Percentiles rank a stretch among this genome's conserved stretches.
Evolutionary conservation across 1,140 invertebrate genomes (phyloP).

Genomic region (Gonatopus flavifemur): DNA sequence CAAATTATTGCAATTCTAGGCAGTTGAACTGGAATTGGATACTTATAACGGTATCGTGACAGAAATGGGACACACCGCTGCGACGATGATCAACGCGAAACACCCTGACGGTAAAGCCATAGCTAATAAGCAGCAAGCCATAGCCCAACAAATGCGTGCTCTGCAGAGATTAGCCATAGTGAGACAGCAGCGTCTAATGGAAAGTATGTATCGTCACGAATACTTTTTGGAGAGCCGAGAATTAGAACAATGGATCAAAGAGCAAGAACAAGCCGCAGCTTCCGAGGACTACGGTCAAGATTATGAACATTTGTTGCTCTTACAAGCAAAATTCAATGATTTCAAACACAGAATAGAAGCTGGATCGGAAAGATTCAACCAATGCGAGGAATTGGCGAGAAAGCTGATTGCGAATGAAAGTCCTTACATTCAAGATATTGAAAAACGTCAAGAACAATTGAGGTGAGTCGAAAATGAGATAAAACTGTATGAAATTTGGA

Average conservation of each 20-base stretch:
- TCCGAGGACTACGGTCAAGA: slow-evolving; percentile 97
- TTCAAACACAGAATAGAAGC: slow-evolving; percentile 90
- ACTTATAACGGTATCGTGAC: slow-evolving; percentile 89
- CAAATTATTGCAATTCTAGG: slow-evolving; percentile 55
- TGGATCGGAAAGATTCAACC: slow-evolving; percentile 88
- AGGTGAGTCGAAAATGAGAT: slow-evolving; percentile 63
- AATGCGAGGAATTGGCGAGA: slow-evolving; percentile 88
- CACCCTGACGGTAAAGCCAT: slow-evolving; percentile 82
- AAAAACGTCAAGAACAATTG: slow-evolving; percentile 83
- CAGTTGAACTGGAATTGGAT: slow-evolving; percentile 88
- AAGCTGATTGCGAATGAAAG: slow-evolving; percentile 87
- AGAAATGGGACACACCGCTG: slow-evolving; percentile 87
- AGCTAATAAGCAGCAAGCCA: slow-evolving; percentile 73
- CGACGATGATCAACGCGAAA: slow-evolving; percentile 72
- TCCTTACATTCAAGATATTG: slow-evolving; percentile 85
- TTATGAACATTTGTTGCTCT: slow-evolving; percentile 89
- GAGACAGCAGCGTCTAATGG: slow-evolving; percentile 82
- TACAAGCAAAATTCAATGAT: slow-evolving; percentile 94
- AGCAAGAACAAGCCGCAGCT: slow-evolving; percentile 86
- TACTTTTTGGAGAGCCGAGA: slow-evolving; percentile 90
- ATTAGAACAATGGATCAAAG: slow-evolving; percentile 91
- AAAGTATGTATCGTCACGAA: slow-evolving; percentile 89
- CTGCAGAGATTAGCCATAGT: slow-evolving; percentile 79
- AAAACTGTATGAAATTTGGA: background rate
- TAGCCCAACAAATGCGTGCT: slow-evolving; percentile 77